These are phyloP conservation scores for Cheilosia urbana DNA, from an alignment of 2,888 invertebrate genomes.

Conservation along the genomic window DNA sequence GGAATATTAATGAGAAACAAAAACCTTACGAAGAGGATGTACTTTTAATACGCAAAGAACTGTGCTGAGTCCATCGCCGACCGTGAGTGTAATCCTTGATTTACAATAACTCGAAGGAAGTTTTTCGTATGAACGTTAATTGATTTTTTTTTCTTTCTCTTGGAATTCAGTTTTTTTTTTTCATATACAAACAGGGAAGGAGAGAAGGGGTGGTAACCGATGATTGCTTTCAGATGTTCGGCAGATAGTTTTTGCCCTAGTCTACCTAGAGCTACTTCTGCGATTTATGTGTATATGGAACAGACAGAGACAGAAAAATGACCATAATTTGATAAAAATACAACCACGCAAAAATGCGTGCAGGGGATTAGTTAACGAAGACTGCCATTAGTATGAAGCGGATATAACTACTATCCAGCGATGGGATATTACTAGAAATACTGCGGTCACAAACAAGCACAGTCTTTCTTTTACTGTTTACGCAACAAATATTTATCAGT, in stretches of 20 bases:
- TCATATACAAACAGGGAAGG: no score
- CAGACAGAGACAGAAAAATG: neutral
- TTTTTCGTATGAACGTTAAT: constrained; percentile 33
- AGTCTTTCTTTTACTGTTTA: no score
- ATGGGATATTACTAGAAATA: no score
- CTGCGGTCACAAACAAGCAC: no score
- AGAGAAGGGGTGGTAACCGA: neutral
- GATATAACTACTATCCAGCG: no score
- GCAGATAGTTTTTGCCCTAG: neutral
- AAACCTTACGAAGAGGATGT: constrained; percentile 24
- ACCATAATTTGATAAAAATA: neutral
- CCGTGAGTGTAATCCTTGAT: constrained; percentile 24
- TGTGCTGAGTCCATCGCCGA: constrained; percentile 28
- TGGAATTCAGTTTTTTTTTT: neutral
- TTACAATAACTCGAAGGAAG: constrained; percentile 24
- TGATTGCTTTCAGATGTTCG: neutral
- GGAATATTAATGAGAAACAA: constrained; percentile 27
- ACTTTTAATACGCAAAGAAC: constrained; percentile 36
- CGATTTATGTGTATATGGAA: neutral
- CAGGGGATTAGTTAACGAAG: neutral
- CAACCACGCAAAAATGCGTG: neutral
- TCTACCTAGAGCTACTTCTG: neutral
- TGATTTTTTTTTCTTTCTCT: constrained; percentile 1
- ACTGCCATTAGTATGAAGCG: neutral
- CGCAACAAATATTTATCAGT: no score